Conservation (phyloP, 2,888 invertebrate species). For the Leptinotarsa juncta region DNA sequence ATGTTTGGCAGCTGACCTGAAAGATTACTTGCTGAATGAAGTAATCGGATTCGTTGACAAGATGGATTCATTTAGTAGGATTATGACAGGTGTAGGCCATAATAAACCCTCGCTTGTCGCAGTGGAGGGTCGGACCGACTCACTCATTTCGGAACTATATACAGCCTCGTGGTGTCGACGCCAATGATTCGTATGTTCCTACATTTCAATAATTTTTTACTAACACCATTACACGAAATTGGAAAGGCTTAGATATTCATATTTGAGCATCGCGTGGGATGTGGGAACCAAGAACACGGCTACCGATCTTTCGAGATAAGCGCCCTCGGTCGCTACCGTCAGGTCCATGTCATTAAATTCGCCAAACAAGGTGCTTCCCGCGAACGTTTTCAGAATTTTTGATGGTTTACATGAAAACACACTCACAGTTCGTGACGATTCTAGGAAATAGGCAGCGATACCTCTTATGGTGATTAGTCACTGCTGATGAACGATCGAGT, state of each 20-base stretch:
- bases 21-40: no score
- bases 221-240: slow-evolving; percentile 54
- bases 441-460: not conserved
- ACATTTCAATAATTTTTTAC: slow-evolving; percentile 36
- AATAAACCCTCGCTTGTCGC: no score
- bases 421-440: slow-evolving; percentile 10
- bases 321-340: slow-evolving; percentile 48
- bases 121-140: no score
- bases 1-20: no score
- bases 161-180: not conserved
- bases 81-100: no score
- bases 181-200: slow-evolving; percentile 25
- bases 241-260: slow-evolving; percentile 53
- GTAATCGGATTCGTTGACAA: no score
- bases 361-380: slow-evolving; percentile 46
- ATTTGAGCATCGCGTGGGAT: slow-evolving; percentile 52
- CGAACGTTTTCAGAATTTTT: slow-evolving; percentile 44
- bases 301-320: slow-evolving; percentile 51
- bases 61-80: no score
- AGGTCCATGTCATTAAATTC: slow-evolving; percentile 47
- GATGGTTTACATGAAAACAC: slow-evolving; percentile 34
- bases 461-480: slow-evolving; percentile 6
- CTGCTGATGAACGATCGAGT: slow-evolving; percentile 3
- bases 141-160: no score
- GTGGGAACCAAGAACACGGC: slow-evolving; percentile 48